Evolutionary conservation across 2,113 vertebrate species (phyloP).

Genomic region (Mormyrus lacerda): DNA sequence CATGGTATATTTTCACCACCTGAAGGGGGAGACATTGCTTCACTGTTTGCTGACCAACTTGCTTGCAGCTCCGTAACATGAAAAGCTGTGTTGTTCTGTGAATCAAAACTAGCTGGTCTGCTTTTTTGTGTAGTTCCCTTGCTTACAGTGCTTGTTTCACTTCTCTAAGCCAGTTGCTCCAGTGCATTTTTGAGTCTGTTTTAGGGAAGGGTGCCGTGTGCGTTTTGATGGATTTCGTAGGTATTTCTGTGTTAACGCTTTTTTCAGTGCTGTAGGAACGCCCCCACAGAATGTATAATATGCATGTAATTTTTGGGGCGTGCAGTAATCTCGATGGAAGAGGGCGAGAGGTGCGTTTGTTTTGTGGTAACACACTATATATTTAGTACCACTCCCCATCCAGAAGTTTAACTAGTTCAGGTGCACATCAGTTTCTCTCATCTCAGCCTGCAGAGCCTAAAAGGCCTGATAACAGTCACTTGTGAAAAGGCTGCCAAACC

Average conservation of each 20-base stretch:
- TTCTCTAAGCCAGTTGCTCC: neutral
- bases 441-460: constrained; percentile 66
- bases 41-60: neutral
- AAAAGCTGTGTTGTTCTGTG: neutral
- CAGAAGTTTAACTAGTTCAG: constrained; percentile 39
- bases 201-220: neutral
- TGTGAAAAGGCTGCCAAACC: constrained; percentile 36
- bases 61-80: neutral
- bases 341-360: constrained; percentile 46
- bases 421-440: constrained; percentile 54
- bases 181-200: neutral
- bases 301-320: constrained; percentile 4
- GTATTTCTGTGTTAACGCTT: neutral
- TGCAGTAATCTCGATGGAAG: constrained; percentile 33
- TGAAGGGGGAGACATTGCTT: constrained; percentile 52
- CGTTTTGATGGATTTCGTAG: neutral
- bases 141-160: neutral
- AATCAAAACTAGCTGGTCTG: neutral
- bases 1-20: constrained; percentile 15
- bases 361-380: constrained; percentile 44
- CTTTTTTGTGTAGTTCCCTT: neutral
- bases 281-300: neutral
- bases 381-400: constrained; percentile 45
- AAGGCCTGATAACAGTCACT: constrained; percentile 38
- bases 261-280: neutral